phyloP scores from a whole-genome alignment of 2,797 vertebrate genomes.

The Amphiprion clarkii region DNA sequence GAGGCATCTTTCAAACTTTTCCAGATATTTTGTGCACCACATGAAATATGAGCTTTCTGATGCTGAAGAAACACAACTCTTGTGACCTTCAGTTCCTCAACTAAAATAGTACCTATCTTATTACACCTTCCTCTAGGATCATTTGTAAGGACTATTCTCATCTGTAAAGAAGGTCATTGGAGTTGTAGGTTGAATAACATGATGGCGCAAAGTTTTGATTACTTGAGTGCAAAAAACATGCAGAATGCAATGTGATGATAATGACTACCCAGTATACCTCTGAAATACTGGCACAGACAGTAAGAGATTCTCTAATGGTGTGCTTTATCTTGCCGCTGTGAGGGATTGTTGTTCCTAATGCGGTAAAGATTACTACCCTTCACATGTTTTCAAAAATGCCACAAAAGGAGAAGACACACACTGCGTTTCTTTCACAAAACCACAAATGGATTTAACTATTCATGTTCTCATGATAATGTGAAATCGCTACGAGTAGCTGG shows the following conservation, averaged over 20 bases:
- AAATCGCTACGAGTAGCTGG: not conserved
- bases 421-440: not conserved
- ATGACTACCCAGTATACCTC: not conserved
- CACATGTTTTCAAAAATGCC: conserved; percentile 2
- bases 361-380: not conserved
- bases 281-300: conserved; percentile 13
- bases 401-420: not conserved
- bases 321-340: not conserved
- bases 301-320: not conserved
- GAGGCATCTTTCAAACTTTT: not conserved
- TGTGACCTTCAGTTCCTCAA: conserved; percentile 13
- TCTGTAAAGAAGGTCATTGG: not conserved
- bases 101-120: not conserved
- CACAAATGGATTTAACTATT: conserved; percentile 28
- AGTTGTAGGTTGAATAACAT: not conserved
- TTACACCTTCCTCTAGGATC: not conserved
- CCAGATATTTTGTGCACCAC: not conserved
- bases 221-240: not conserved
- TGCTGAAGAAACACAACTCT: conserved; percentile 4
- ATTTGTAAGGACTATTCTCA: not conserved
- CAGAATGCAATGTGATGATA: not conserved
- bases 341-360: not conserved
- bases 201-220: not conserved
- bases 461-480: not conserved
- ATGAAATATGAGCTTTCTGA: conserved; percentile 2